Base-by-base conservation (phyloP, 2,113 vertebrate species). In the Numida meleagris region DNA sequence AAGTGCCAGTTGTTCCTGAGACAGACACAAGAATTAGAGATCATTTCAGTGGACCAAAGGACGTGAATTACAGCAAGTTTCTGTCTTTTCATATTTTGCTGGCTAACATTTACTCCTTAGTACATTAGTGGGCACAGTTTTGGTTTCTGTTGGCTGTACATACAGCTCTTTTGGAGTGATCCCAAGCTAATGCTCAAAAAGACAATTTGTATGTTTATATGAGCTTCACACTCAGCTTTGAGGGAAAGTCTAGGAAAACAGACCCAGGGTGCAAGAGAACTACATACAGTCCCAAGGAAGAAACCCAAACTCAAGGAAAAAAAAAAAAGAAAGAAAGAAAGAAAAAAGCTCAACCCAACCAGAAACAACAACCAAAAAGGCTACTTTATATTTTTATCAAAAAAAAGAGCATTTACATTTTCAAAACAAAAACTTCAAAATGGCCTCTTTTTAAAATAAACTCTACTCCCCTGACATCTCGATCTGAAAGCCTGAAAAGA, bases 381-480 rank as follows among this genome's bases (percentile, higher is more conserved):
- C 57, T 31, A 25, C 36, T 89, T 84, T 14, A 46, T 10, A 31
- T 27, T n/a, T 70, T 72, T 36, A 93, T 95, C 13, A 25, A 38
- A 31, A 86, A 87, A 45, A 90, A 89, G 48, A 53, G 5, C 51
- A 43, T 86, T 88, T 92, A 53, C 4, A 62, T 68, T 87, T 91
- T 90, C 48, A 75, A 95, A 88, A 2, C 68, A 71, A 72, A 68
- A 11, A 13, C 90, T 94, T 96, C 95, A 95, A 90, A 93, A 87
- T 5, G 17, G 8, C 17, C 31, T 16, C 66, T 86, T 93, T 96
- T 78, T 90, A 93, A 94, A 95, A 72, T 25, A 93, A 88, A 85
- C 65, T 80, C 79, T n/a, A 33, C 33, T 97, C 96, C 94, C 94
- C 65, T 62, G 95, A 88, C 62, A 75, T 29, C 58, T 66, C 0